Percentiles rank a stretch among this genome's conserved stretches.
Evolutionary conservation across 2,113 vertebrate species (phyloP).

Genomic region (Stigmatopora argus): DNA sequence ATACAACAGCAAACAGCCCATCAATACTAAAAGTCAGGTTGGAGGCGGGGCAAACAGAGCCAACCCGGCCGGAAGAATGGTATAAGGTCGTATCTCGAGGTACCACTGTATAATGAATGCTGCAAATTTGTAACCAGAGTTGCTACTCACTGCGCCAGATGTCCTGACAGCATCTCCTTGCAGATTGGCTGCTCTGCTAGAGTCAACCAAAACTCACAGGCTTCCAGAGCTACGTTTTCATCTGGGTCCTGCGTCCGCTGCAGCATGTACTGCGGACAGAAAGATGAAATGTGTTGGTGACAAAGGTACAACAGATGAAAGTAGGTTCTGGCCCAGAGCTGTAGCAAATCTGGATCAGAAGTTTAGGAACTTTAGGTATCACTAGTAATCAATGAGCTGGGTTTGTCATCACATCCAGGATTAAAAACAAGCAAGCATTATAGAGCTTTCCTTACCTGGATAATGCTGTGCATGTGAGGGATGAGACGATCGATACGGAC

Average conservation of each 20-base stretch:
- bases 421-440: not conserved
- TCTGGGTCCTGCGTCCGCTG: slow-evolving; percentile 92
- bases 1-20: too few species aligned
- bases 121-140: not conserved
- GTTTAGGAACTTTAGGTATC: slow-evolving; percentile 48
- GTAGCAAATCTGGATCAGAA: slow-evolving; percentile 41
- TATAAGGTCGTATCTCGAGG: too few species aligned
- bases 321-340: not conserved
- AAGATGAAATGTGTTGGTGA: not conserved
- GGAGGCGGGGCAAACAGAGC: too few species aligned
- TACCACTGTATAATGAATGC: too few species aligned
- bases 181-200: slow-evolving; percentile 93
- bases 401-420: slow-evolving; percentile 52
- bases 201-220: slow-evolving; percentile 95
- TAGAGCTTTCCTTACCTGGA: slow-evolving; percentile 71
- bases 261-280: slow-evolving; percentile 82
- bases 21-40: too few species aligned
- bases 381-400: slow-evolving; percentile 56
- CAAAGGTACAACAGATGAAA: not conserved
- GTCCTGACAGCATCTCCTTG: slow-evolving; percentile 86
- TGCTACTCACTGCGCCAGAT: slow-evolving; percentile 83
- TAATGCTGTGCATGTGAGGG: slow-evolving; percentile 95
- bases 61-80: too few species aligned
- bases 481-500: slow-evolving; percentile 90
- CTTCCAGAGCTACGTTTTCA: slow-evolving; percentile 91